Evolutionary conservation across 2,797 vertebrate genomes (phyloP), one percentile per base, ranked within the genome.

Genomic region (Macroramphosus scolopax): DNA sequence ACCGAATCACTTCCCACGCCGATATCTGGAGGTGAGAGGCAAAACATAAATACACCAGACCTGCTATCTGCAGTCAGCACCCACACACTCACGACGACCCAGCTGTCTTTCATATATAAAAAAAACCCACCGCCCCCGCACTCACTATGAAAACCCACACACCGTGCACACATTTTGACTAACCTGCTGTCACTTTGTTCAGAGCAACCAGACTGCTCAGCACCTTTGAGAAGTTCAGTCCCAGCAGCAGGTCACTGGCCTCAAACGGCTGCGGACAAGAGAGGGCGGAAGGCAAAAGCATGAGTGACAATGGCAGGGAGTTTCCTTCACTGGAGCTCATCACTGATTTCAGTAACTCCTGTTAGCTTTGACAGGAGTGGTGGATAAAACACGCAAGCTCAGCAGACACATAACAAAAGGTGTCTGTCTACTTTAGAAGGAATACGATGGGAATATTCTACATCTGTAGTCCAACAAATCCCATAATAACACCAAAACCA

Each of bases 111-210:
- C 38, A 70, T n/a, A n/a, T n/a, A n/a, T 31, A 30, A 51, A 67
- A 59, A 66, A 13, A 34, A 24, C 45, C n/a, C n/a, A n/a, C n/a
- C n/a, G 3, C 15, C 36, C 44, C 42, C 55, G 17, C 1, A 3
- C 17, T 38, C 37, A 30, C 15, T 6, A 36, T 48, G 36, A 14
- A 17, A 22, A 3, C 41, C 38, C 24, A 33, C 3, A 30, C 2
- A 22, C 20, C 6, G 20, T 22, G 24, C 6, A 62, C 6, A 22
- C 2, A 35, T 57, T 53, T 51, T 12, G 14, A 80, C 89, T 92
- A 66, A 99, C 97, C 97, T 92, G 94, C 95, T 45, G 96, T 99
- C 50, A 93, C 95, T 87, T 96, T 98, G 87, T 97, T 98, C 70
- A 99, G 90, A 37, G 95, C 87, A 61, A 98, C 95, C 42, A 99